Percentiles rank a stretch among this genome's conserved stretches.
Evolutionary conservation across 53 echinoderm and acorn worm species (phyloP).

Genomic region (Paelopatides confundens): DNA sequence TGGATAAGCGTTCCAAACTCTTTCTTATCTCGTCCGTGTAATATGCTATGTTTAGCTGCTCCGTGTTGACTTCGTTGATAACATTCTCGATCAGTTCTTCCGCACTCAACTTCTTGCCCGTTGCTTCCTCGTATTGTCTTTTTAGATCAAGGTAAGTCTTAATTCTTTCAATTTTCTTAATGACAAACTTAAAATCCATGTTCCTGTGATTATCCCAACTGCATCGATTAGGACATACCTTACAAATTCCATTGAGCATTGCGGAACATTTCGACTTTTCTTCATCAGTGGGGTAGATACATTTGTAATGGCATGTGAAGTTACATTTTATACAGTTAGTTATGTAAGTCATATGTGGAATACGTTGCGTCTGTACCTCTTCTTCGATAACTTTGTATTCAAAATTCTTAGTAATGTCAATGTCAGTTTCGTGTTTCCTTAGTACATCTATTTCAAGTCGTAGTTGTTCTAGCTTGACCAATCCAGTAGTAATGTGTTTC

Average conservation of each 20-base stretch:
- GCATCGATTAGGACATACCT: not conserved
- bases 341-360: not conserved
- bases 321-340: constrained; percentile 60
- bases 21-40: constrained; percentile 21
- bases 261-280: constrained; percentile 38
- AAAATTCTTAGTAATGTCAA: constrained; percentile 52
- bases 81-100: constrained; percentile 45
- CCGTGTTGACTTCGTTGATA: not conserved
- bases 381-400: constrained; percentile 50
- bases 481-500: constrained; percentile 44
- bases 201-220: constrained; percentile 61
- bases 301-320: constrained; percentile 62
- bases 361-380: constrained; percentile 2
- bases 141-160: too few species aligned
- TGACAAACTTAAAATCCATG: constrained; percentile 49
- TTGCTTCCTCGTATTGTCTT: constrained; percentile 48
- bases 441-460: constrained; percentile 35
- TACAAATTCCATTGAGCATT: not conserved
- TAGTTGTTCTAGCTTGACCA: constrained; percentile 50
- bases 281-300: constrained; percentile 7
- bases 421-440: constrained; percentile 55
- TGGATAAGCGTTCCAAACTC: constrained; percentile 40
- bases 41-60: constrained; percentile 19
- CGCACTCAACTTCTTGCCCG: constrained; percentile 37
- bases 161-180: constrained; percentile 18